phyloP scores from a whole-genome alignment of 2,797 vertebrate genomes.

The Perdix hodgsoniae region DNA sequence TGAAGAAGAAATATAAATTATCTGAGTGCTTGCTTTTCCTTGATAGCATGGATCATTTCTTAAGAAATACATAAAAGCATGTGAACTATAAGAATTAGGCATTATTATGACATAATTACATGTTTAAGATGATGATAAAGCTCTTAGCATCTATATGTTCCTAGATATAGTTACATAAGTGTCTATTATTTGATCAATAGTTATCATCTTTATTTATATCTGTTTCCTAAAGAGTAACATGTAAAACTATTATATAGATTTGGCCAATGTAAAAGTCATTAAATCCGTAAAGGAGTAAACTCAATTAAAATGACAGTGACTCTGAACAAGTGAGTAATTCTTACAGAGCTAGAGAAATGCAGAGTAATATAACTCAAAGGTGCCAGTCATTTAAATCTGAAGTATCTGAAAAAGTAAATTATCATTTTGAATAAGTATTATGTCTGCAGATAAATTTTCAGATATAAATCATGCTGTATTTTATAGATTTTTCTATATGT shows the following conservation, averaged over 20 bases:
- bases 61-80: background rate
- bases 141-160: conserved; percentile 57
- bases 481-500: background rate
- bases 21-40: background rate
- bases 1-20: background rate
- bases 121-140: conserved; percentile 70
- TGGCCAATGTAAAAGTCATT: background rate
- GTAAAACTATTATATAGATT: background rate
- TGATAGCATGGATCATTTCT: background rate
- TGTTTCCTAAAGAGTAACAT: conserved; percentile 20
- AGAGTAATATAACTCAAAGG: background rate
- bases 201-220: background rate
- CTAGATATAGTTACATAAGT: conserved; percentile 62
- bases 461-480: background rate
- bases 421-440: background rate
- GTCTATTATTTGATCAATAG: background rate
- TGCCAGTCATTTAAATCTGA: background rate
- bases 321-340: background rate
- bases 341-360: background rate
- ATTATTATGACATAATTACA: conserved; percentile 73
- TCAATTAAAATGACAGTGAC: background rate
- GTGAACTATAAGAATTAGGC: conserved; percentile 12
- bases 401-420: background rate
- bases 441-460: background rate
- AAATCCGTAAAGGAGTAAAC: background rate